Evolutionary conservation across 2,888 invertebrate species (phyloP), one percentile per base, ranked within the genome.

Genomic region (Linnaemya tessellans): DNA sequence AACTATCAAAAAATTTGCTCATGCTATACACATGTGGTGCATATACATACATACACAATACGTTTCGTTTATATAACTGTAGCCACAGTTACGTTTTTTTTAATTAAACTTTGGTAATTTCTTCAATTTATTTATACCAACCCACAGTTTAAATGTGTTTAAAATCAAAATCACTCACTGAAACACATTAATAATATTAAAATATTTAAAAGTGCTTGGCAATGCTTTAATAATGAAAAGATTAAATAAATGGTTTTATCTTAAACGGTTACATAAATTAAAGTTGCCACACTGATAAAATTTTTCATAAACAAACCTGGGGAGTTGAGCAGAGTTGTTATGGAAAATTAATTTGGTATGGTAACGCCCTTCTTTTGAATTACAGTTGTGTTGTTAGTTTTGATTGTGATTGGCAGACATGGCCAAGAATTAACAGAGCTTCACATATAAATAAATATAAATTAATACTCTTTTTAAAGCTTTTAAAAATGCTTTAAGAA

Each of bases 71-170:
- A 41, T 83, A 67, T 68, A 70, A 79, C 30, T 74, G 68, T 56
- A n/a, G 41, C 64, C 62, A 54, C 54, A 70, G 15, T 18, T 68
- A n/a, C n/a, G 51, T 58, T 75, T 71, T 65, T 64, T 18, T 60
- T 80, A 62, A 62, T 64, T 81, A 46, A 81, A 74, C 73, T 46
- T 41, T 73, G 68, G 78, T 81, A 80, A 81, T 81, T 78, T 51
- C n/a, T 38, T 73, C 56, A 25, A 35, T 43, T 41, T 25, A 43
- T 62, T 30, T 49, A 67, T 41, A 18, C n/a, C 49, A 73, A 77
- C 74, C 56, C 9, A 71, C 54, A 35, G 35, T 30, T 65, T 71
- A 64, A 54, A 62, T 38, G 56, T 25, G 13, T 46, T 60, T 18
- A 22, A 51, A 49, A 75, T 49, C 49, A 70, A 84, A 80, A 80